A percentile compares a stretch with the other conserved stretches of the same genome.
Evolutionary conservation across 1,140 invertebrate genomes (phyloP).

Genomic region (Mycetomoellerius zeteki): DNA sequence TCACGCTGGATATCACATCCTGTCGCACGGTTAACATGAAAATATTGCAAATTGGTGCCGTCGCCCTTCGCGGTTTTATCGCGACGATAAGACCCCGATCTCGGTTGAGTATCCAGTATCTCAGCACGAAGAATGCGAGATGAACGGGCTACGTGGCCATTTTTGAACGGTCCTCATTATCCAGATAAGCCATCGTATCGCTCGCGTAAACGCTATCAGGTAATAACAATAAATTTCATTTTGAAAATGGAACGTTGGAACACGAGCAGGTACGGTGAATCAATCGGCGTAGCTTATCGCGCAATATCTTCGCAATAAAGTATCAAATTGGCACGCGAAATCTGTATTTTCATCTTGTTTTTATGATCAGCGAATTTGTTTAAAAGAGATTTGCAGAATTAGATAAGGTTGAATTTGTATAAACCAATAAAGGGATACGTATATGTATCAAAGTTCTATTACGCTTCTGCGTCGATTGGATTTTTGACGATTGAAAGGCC

Average conservation of each 20-base stretch:
- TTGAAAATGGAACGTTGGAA: slow-evolving; percentile 50
- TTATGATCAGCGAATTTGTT: neutral
- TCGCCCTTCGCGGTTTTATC: slow-evolving; percentile 62
- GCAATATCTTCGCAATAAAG: slow-evolving; percentile 32
- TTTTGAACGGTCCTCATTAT: slow-evolving; percentile 59
- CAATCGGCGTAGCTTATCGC: slow-evolving; percentile 44
- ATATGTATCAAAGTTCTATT: slow-evolving; percentile 2
- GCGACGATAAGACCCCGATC: slow-evolving; percentile 30
- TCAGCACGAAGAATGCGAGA: slow-evolving; percentile 38
- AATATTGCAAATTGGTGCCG: slow-evolving; percentile 80
- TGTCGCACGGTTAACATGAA: slow-evolving; percentile 74
- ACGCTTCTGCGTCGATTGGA: slow-evolving; percentile 35
- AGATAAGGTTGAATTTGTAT: neutral
- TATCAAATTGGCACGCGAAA: slow-evolving; percentile 29
- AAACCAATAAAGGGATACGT: neutral
- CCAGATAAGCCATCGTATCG: slow-evolving; percentile 59
- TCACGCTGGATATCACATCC: slow-evolving; percentile 33
- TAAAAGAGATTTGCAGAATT: neutral
- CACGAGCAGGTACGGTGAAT: slow-evolving; percentile 39
- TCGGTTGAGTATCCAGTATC: slow-evolving; percentile 19
- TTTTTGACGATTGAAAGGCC: slow-evolving; percentile 51
- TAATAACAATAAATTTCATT: slow-evolving; percentile 52
- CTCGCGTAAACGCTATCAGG: slow-evolving; percentile 50
- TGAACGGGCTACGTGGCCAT: slow-evolving; percentile 54
- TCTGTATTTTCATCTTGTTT: slow-evolving; percentile 5